Evolutionary conservation across 2,797 vertebrate species (phyloP), one percentile per base, ranked within the genome.

Genomic region (Macropodus opercularis): DNA sequence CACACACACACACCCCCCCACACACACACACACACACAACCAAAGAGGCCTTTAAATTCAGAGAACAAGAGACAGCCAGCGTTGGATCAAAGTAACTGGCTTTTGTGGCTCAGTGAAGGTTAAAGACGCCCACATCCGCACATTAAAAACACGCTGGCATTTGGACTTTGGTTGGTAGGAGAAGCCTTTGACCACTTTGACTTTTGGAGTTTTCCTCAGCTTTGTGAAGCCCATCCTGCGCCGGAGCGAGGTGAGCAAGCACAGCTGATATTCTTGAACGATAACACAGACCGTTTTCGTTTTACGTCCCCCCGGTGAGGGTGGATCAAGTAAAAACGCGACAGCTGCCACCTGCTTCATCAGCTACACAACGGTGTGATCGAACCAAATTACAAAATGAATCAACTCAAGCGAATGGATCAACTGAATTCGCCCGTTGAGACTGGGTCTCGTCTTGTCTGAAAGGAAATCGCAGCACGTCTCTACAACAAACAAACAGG

Each of bases 401-500:
- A n/a, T n/a, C n/a, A n/a, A n/a, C n/a, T n/a, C n/a, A n/a, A n/a
- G n/a, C n/a, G n/a, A 32, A 57, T 72, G 76, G 49, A 75, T 19
- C 4, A 31, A 11, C 2, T 31, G 8, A 31, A 31, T 3, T 40
- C 1, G 1, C 19, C 60, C 69, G 27, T 41, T 77, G 51, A 32
- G 32, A 75, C 43, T 32, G 62, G 52, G 17, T 61, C 44, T 55
- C 63, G 60, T 67, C 78, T 62, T 36, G 61, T 65, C 59, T 77
- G 50, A 84, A 79, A 80, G 56, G 43, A 54, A 69, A 73, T 71
- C 65, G 32, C 84, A 76, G 82, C 76, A 43, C 3, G 66, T 48
- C 61, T 67, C 55, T 42, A 41, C 40, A 51, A 66, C 47, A 85
- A n/a, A 77, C 84, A 85, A 77, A 81, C 81, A 64, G 43, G 64